Evolutionary conservation across 2,888 invertebrate genomes (phyloP), one percentile per base, ranked within the genome.

Genomic region (Yponomeuta cagnagella): DNA sequence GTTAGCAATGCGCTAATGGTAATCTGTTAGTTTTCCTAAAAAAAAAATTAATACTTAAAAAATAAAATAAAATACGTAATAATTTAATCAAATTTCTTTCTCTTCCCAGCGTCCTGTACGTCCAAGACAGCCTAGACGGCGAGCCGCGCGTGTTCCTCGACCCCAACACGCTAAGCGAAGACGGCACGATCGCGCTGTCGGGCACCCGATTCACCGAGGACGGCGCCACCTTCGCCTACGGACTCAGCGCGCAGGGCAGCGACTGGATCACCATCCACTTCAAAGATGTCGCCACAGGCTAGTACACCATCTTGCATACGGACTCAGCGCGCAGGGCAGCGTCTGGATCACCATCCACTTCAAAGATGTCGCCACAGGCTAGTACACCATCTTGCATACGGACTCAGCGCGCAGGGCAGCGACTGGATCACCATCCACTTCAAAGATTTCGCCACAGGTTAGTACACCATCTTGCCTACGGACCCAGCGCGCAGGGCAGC

Each of bases 261-360:
- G 99, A 99, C 86, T 99, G 99, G 99, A 95, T 96, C 75, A 97
- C 96, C 70, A 97, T 99, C 78, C 95, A 96, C 80, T 95, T 97
- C 76, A 95, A 95, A 77, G 94, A 96, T 88, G 95, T 96, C 0
- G 93, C 93, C 73, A 95, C 95, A 78, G 95, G 95, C 67, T 15
- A 48, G 70, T 48, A 31, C 4, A 12, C 43, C 37, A 63, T 30
- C 15, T 69, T 31, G 33, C 33, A 33, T 99, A 98, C 88, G 97
- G 97, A 0, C 2, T 33, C 2, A 4, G 33, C 33, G 33, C 33
- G 33, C 5, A 33, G 5, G 33, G 5, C 33, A 33, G 4, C 90
- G 98, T 66, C 94, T 95, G 0, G 94, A 33, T 33, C 33, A 33
- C 33, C 5, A 33, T 33, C 33, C 33, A 33, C 33, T 5, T 33